A percentile compares a stretch with the other conserved stretches of the same genome.
These are phyloP conservation scores for Perodicticus potto DNA, from an alignment of 2,797 vertebrate species.

Conservation along the genomic window DNA sequence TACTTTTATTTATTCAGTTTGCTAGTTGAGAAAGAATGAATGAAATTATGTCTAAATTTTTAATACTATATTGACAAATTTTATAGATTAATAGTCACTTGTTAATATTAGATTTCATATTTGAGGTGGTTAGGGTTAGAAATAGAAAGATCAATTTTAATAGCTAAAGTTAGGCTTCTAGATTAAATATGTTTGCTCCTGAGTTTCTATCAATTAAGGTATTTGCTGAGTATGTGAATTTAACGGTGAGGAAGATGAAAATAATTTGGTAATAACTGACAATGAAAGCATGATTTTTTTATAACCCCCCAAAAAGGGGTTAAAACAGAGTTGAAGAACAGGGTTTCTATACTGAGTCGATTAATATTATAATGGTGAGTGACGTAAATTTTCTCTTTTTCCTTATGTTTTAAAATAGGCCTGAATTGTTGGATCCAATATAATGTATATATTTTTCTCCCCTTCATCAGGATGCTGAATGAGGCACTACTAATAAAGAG, in stretches of 20 bases:
- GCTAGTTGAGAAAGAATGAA: not conserved
- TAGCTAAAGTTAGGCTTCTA: not conserved
- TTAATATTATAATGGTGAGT: not conserved
- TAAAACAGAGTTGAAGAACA: not conserved
- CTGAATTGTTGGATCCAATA: not conserved
- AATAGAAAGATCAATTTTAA: not conserved
- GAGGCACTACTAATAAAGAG: not conserved
- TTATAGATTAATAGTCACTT: not conserved
- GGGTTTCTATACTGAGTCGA: not conserved
- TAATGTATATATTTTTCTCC: not conserved
- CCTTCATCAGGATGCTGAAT: not conserved
- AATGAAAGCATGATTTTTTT: not conserved
- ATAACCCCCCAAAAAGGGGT: not conserved
- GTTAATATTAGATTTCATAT: constrained; percentile 26
- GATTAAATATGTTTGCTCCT: not conserved
- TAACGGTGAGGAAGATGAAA: not conserved
- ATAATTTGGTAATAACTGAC: not conserved
- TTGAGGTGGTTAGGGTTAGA: not conserved
- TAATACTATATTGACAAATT: not conserved
- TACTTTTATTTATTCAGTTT: not conserved
- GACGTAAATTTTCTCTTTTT: not conserved
- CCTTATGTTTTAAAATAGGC: not conserved
- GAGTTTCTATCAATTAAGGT: not conserved
- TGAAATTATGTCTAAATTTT: not conserved
- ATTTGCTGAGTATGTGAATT: not conserved